Conservation (phyloP, 2,113 vertebrate genomes). For the Burhinus bistriatus region DNA sequence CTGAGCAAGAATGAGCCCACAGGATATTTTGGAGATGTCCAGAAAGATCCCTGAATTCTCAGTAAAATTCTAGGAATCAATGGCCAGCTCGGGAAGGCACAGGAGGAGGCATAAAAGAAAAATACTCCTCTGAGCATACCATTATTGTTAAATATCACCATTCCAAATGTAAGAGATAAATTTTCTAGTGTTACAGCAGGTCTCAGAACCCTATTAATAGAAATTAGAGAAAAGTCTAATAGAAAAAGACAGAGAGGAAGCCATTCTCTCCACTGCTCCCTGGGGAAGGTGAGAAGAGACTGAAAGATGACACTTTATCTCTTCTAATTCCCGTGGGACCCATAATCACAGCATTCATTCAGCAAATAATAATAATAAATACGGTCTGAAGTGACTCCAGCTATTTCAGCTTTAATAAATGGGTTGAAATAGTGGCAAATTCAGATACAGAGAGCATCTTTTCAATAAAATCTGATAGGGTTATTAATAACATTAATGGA, state of each 20-base stretch:
- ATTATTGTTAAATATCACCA: slow-evolving; percentile 71
- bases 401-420: slow-evolving; percentile 82
- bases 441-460: slow-evolving; percentile 78
- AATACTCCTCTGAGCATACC: slow-evolving; percentile 26
- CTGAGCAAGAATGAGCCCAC: not conserved
- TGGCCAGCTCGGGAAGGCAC: not conserved
- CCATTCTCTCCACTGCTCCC: slow-evolving; percentile 54
- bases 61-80: slow-evolving; percentile 31
- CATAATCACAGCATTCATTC: slow-evolving; percentile 73
- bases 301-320: slow-evolving; percentile 61
- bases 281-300: slow-evolving; percentile 46
- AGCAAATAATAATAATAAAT: slow-evolving; percentile 82
- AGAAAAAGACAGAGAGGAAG: slow-evolving; percentile 56
- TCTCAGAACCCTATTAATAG: slow-evolving; percentile 69
- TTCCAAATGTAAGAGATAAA: slow-evolving; percentile 64
- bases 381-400: slow-evolving; percentile 74
- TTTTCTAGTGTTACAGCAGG: slow-evolving; percentile 48
- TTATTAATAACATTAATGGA: slow-evolving; percentile 84
- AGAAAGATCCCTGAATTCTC: not conserved
- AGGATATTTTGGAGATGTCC: not conserved
- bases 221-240: slow-evolving; percentile 50
- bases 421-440: slow-evolving; percentile 78
- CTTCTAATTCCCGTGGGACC: slow-evolving; percentile 33
- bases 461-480: slow-evolving; percentile 82
- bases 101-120: not conserved